Percentiles rank a stretch among this genome's conserved stretches.
These are phyloP conservation scores for Chaetodon trifascialis DNA, from an alignment of 2,113 vertebrate genomes.

Conservation along the genomic window DNA sequence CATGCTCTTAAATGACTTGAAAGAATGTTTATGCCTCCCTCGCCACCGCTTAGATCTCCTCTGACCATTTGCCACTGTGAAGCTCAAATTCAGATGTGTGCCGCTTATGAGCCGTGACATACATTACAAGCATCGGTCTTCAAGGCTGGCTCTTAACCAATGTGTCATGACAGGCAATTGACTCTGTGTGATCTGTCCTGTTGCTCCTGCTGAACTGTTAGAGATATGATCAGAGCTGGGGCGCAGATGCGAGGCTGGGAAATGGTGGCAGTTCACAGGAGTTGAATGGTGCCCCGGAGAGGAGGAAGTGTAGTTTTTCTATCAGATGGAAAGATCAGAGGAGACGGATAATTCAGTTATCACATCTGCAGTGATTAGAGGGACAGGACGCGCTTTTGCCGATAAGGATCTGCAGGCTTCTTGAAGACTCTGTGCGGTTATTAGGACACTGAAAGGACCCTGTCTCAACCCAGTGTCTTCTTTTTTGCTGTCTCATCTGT, in stretches of 20 bases:
- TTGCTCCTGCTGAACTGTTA: constrained; percentile 68
- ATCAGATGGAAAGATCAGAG: constrained; percentile 82
- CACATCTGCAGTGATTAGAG: constrained; percentile 79
- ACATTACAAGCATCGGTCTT: constrained; percentile 62
- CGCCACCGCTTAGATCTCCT: constrained; percentile 38
- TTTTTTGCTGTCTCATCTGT: constrained; percentile 14
- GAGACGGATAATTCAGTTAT: constrained; percentile 83
- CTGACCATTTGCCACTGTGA: constrained; percentile 48
- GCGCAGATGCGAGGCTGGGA: constrained; percentile 73
- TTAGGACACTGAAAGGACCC: constrained; percentile 43
- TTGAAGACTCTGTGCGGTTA: constrained; percentile 50
- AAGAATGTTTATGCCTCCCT: constrained; percentile 42
- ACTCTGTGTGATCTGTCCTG: constrained; percentile 73
- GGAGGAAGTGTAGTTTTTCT: constrained; percentile 78
- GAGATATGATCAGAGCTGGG: constrained; percentile 75
- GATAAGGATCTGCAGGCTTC: constrained; percentile 77
- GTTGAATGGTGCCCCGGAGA: constrained; percentile 80
- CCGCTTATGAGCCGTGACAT: constrained; percentile 71
- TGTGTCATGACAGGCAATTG: constrained; percentile 73
- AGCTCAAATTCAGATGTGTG: constrained; percentile 45
- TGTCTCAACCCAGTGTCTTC: not conserved
- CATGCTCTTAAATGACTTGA: constrained; percentile 20
- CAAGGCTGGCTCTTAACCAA: constrained; percentile 62
- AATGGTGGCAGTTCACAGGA: constrained; percentile 74
- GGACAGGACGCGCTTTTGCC: constrained; percentile 71